These are phyloP conservation scores for Sander lucioperca DNA, from an alignment of 2,113 vertebrate species.

Conservation along the genomic window DNA sequence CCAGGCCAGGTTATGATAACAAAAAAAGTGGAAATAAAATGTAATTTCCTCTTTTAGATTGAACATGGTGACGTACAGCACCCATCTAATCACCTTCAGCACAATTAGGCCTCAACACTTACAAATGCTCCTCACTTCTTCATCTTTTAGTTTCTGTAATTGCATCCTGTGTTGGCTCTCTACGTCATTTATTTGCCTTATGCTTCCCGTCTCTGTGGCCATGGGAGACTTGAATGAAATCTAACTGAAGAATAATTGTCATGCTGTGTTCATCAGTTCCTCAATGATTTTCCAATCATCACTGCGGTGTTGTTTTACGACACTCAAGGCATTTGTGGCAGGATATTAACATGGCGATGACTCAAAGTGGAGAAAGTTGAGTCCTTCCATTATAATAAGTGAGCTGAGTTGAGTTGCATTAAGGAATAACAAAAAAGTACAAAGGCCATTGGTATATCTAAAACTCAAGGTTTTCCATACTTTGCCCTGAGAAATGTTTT, in stretches of 20 bases:
- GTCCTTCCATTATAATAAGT: neutral
- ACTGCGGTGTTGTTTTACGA: conserved; percentile 34
- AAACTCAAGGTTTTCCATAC: neutral
- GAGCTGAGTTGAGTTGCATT: neutral
- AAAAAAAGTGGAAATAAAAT: conserved; percentile 23
- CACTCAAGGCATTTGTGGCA: conserved; percentile 56
- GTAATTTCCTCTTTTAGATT: conserved; percentile 45
- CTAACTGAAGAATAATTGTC: conserved; percentile 53
- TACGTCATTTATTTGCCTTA: conserved; percentile 19
- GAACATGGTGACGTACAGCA: neutral
- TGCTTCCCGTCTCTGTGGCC: conserved; percentile 31
- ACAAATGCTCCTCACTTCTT: neutral
- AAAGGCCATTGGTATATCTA: neutral
- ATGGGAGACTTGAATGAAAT: conserved; percentile 52
- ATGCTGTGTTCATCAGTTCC: conserved; percentile 59
- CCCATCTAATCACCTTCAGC: conserved; percentile 50
- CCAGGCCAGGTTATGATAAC: conserved; percentile 37
- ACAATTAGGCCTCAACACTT: conserved; percentile 14
- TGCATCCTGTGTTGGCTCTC: conserved; percentile 19
- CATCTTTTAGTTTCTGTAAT: conserved; percentile 39
- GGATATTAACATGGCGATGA: conserved; percentile 67
- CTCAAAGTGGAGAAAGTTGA: conserved; percentile 28
- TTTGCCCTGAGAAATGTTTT: neutral
- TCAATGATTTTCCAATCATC: conserved; percentile 66
- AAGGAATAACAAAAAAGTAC: neutral